A percentile compares a stretch with the other conserved stretches of the same genome.
These are phyloP conservation scores for Bufo gargarizans DNA, from an alignment of 2,113 vertebrate genomes.

Conservation along the genomic window DNA sequence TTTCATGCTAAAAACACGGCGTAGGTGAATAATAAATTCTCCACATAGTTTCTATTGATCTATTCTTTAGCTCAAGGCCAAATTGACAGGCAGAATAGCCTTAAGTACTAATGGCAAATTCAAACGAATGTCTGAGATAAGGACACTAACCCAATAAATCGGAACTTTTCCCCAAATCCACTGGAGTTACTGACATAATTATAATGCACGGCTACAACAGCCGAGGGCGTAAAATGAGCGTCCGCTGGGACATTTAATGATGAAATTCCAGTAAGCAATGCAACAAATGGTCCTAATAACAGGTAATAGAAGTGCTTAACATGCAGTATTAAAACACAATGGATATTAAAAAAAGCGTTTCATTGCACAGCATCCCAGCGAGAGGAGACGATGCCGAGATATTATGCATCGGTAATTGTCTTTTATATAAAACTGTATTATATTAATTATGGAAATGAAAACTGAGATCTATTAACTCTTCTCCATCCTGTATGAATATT, in stretches of 20 bases:
- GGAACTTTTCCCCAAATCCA: not conserved
- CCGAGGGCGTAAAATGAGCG: conserved; percentile 19
- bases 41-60: not conserved
- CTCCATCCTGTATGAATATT: not conserved
- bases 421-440: not conserved
- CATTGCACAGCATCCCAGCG: not conserved
- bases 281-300: conserved; percentile 39
- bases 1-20: too few species aligned
- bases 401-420: not conserved
- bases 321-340: conserved; percentile 31
- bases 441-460: not conserved
- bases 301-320: conserved; percentile 42
- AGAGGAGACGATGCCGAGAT: not conserved
- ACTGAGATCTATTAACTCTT: not conserved
- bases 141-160: not conserved
- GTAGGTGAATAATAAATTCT: not conserved
- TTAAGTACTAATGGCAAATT: not conserved
- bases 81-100: not conserved
- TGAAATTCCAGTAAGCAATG: conserved; percentile 39
- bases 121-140: too few species aligned
- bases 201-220: not conserved
- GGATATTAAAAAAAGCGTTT: conserved; percentile 23
- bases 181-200: not conserved
- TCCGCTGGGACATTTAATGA: conserved; percentile 22
- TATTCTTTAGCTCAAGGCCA: not conserved